phyloP scores from a whole-genome alignment of 2,888 invertebrate species.

The Gisinianus flammeolus region DNA sequence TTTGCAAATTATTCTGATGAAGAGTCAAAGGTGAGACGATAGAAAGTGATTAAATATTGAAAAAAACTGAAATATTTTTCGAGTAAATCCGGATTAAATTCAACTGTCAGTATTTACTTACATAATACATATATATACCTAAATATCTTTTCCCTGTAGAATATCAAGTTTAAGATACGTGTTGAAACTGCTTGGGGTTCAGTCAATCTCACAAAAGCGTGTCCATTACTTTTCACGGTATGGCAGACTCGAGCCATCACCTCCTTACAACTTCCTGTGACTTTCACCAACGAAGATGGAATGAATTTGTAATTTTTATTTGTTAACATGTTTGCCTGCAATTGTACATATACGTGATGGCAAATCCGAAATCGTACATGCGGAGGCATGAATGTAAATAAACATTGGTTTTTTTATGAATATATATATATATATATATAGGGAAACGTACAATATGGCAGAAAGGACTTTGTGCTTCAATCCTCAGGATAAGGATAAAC shows the following conservation, averaged over 20 bases:
- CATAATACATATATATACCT: no score
- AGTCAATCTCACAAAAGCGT: neutral
- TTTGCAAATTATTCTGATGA: no score
- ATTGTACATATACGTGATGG: no score
- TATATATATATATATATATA: neutral
- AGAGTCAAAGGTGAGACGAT: no score
- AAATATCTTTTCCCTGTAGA: neutral
- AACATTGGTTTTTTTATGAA: no score
- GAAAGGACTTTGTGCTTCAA: constrained; percentile 47
- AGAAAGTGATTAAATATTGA: no score
- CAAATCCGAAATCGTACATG: neutral
- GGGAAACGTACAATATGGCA: constrained; percentile 41
- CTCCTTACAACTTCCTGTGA: constrained; percentile 33
- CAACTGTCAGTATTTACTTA: no score
- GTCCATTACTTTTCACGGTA: constrained; percentile 33
- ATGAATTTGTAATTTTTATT: neutral
- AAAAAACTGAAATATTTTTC: no score
- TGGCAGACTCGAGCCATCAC: constrained; percentile 10
- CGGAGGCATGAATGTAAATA: neutral
- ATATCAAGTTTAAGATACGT: neutral
- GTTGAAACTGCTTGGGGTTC: neutral
- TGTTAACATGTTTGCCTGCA: no score
- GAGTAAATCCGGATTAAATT: no score
- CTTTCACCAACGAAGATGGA: neutral
- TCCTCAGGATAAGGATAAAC: neutral